These are phyloP conservation scores for Malacoraja senta DNA, from an alignment of 2,797 vertebrate species.

Conservation along the genomic window DNA sequence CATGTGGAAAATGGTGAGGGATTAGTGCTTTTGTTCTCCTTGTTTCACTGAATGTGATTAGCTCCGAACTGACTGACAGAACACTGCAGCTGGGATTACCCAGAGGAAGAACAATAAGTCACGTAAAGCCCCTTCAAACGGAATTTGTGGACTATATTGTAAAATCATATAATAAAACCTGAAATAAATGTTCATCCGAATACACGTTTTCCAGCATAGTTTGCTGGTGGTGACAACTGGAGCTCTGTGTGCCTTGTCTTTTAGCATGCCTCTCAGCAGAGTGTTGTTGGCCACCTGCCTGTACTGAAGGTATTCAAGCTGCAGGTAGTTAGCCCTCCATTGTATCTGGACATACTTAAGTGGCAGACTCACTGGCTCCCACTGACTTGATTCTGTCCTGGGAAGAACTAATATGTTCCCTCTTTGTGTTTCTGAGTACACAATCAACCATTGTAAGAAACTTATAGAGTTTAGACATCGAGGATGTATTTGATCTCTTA, in stretches of 20 bases:
- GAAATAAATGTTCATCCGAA: not conserved
- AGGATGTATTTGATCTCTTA: not conserved
- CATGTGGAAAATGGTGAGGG: not conserved
- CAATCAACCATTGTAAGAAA: not conserved
- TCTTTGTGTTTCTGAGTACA: not conserved
- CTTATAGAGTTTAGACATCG: not conserved
- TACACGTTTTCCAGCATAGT: not conserved
- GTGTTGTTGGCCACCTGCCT: not conserved
- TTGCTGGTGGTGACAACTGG: not conserved
- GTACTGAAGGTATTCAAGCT: not conserved
- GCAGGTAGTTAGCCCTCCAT: not conserved
- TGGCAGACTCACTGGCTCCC: not conserved
- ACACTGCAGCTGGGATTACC: not conserved
- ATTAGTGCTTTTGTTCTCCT: not conserved
- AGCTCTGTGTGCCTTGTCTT: not conserved
- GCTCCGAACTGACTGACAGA: not conserved
- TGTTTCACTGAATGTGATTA: not conserved
- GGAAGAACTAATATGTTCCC: not conserved
- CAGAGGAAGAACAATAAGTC: conserved; percentile 8
- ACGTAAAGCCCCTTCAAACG: not conserved
- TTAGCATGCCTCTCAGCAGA: not conserved
- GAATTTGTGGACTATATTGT: not conserved
- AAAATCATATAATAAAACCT: not conserved
- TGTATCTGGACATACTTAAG: not conserved
- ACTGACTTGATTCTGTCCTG: not conserved